These are phyloP conservation scores for Acromyrmex heyeri DNA, from an alignment of 1,140 invertebrate genomes.

Conservation along the genomic window DNA sequence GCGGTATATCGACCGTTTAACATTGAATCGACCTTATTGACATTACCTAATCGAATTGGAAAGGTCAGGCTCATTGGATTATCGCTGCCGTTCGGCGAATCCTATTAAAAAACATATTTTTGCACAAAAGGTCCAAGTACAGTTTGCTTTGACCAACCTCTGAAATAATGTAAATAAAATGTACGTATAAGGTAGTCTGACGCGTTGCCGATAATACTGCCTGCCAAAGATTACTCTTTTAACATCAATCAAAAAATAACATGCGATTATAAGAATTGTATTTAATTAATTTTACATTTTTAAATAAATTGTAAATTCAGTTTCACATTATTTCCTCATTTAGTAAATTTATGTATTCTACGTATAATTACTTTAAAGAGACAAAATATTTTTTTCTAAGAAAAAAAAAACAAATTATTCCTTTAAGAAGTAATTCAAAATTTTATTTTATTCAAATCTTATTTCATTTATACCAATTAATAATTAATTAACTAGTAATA, in stretches of 20 bases:
- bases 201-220: neutral
- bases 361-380: neutral
- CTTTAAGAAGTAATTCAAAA: neutral
- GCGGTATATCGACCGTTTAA: slow-evolving; percentile 73
- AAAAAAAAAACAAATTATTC: neutral
- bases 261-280: neutral
- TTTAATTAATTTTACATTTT: neutral
- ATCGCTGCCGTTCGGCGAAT: slow-evolving; percentile 62
- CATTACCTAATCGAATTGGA: slow-evolving; percentile 81
- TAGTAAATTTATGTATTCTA: neutral
- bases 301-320: neutral
- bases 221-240: slow-evolving; percentile 32
- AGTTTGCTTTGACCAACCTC: neutral
- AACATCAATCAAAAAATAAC: slow-evolving; percentile 12
- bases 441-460: slow-evolving; percentile 5
- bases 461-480: neutral
- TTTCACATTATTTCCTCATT: neutral
- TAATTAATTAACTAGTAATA: neutral
- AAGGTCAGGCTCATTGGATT: slow-evolving; percentile 78
- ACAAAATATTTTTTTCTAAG: neutral
- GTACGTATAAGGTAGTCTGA: neutral
- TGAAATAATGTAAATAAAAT: slow-evolving; percentile 47
- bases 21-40: slow-evolving; percentile 82
- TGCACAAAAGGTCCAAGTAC: slow-evolving; percentile 59
- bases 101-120: slow-evolving; percentile 70